Base-by-base conservation (phyloP, 2,797 vertebrate species). In the Diglossa cyanea region DNA sequence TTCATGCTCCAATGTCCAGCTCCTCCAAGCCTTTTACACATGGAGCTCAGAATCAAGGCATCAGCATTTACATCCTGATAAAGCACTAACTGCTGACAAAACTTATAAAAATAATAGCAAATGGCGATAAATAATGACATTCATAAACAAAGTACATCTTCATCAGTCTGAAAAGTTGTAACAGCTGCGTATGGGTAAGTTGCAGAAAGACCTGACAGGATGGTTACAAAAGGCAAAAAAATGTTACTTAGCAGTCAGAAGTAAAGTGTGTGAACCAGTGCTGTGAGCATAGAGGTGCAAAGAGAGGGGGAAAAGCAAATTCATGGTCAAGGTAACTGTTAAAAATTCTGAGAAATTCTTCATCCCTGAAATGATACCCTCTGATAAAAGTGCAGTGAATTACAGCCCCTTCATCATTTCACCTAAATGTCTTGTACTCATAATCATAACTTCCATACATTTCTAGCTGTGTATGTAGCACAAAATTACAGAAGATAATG, bases 251-350 rank as follows among this genome's bases (percentile, higher is more conserved):
- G 53, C 9, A 70, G 21, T 15, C 13, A 76, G 13, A 50, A 88
- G 7, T 7, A 6, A 86, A 72, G 35, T 35, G 35, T 35, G 35
- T 35, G 35, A 35, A 35, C 35, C 35, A 35, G 39, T 3, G 19
- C 26, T 68, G 30, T 0, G 1, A 78, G 37, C 58, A 48, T 0
- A 1, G 4, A 68, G 2, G 4, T 14, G 12, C n/a, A 4, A 86
- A 50, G 28, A 73, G 2, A 54, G 6, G 4, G 6, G 5, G 2
- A 3, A 28, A 21, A 74, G 17, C 8, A 67, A 85, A 66, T 48
- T 63, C 17, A 39, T 10, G 2, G 8, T 31, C 11, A 61, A 50
- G 11, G 47, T 37, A 70, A 45, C 11, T 35, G 10, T 37, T 75
- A 47, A 93, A 86, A 93, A 62, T 4, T n/a, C 44, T n/a, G 18